A percentile compares a stretch with the other conserved stretches of the same genome.
Evolutionary conservation across 2,113 vertebrate genomes (phyloP).

Genomic region (Leuciscus idus): DNA sequence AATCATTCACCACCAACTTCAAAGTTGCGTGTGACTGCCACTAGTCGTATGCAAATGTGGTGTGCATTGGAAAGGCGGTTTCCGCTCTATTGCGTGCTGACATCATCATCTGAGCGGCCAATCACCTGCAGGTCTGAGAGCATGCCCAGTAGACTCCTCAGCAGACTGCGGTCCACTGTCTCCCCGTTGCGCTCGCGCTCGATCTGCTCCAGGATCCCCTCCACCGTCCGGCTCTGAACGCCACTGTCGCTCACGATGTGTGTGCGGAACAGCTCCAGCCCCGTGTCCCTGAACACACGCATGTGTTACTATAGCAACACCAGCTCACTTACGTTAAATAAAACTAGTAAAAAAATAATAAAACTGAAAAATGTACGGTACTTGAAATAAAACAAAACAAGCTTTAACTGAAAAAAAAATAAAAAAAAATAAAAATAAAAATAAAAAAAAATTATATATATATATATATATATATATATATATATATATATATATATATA

Average conservation of each 20-base stretch:
- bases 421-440: too few species aligned
- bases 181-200: constrained; percentile 94
- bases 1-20: too few species aligned
- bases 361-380: too few species aligned
- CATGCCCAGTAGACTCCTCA: constrained; percentile 96
- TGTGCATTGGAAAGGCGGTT: too few species aligned
- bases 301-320: constrained; percentile 2
- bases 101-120: neutral
- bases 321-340: too few species aligned
- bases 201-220: constrained; percentile 93
- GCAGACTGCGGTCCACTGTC: constrained; percentile 92
- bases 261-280: constrained; percentile 95
- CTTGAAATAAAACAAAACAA: too few species aligned
- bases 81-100: neutral
- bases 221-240: constrained; percentile 96
- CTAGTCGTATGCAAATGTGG: too few species aligned
- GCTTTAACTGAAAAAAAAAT: too few species aligned
- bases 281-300: constrained; percentile 87
- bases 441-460: too few species aligned
- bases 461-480: too few species aligned
- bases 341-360: neutral
- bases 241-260: constrained; percentile 96
- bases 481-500: too few species aligned
- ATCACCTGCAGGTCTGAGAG: constrained; percentile 94
- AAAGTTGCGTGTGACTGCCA: too few species aligned